A percentile compares a stretch with the other conserved stretches of the same genome.
phyloP scores from a whole-genome alignment of 2,797 vertebrate genomes.

The Gallinago stenura region DNA sequence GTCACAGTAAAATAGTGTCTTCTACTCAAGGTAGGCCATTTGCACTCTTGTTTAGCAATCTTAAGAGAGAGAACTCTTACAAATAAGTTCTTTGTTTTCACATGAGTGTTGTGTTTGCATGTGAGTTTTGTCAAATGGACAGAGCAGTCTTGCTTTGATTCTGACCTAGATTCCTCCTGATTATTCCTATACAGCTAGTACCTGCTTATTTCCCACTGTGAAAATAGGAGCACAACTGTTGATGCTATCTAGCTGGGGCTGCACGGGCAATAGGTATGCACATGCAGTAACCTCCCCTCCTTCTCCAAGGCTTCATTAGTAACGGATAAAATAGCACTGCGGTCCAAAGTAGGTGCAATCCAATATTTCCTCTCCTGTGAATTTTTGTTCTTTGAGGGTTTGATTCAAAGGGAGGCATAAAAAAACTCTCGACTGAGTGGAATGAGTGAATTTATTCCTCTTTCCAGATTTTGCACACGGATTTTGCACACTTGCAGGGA shows the following conservation, averaged over 20 bases:
- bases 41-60: background rate
- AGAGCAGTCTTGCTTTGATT: constrained; percentile 68
- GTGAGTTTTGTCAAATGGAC: constrained; percentile 56
- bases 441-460: background rate
- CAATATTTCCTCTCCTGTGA: background rate
- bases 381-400: background rate
- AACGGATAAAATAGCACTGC: background rate
- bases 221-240: constrained; percentile 76
- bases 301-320: background rate
- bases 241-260: constrained; percentile 62
- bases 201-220: constrained; percentile 73
- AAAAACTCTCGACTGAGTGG: too few relatives aligned
- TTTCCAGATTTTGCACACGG: background rate
- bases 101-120: constrained; percentile 46
- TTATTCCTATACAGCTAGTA: constrained; percentile 69
- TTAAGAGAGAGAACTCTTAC: constrained; percentile 7
- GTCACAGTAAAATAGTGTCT: background rate
- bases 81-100: constrained; percentile 66
- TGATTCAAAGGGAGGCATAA: background rate
- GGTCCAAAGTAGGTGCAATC: background rate
- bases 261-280: background rate
- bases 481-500: background rate
- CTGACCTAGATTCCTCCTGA: constrained; percentile 76
- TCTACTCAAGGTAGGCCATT: constrained; percentile 32
- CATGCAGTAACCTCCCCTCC: background rate